Percentiles rank a stretch among this genome's conserved stretches.
phyloP scores from a whole-genome alignment of 2,797 vertebrate species.

The Rhinatrema bivittatum region DNA sequence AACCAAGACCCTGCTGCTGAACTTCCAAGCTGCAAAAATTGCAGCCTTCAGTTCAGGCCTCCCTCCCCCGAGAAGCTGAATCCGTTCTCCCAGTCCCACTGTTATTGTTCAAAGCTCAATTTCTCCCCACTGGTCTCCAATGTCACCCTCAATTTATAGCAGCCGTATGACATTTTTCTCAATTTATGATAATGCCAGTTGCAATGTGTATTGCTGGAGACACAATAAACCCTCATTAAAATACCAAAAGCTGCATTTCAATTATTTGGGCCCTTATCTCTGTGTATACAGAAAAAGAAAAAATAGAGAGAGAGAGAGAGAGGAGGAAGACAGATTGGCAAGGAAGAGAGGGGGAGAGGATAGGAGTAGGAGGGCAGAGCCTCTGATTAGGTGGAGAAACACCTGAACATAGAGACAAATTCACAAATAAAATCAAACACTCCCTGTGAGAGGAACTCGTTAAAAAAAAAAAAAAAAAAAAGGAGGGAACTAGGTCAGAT shows the following conservation, averaged over 20 bases:
- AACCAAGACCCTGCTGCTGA: too few species aligned
- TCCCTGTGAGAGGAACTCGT: neutral
- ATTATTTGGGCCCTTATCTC: constrained; percentile 39
- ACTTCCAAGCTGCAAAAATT: too few species aligned
- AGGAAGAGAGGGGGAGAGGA: accelerated
- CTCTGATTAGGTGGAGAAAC: neutral
- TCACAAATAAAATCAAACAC: neutral
- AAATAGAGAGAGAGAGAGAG: neutral
- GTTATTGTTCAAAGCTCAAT: too few species aligned
- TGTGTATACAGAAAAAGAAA: constrained; percentile 25
- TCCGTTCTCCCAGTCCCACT: accelerated
- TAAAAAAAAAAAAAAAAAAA: too few species aligned
- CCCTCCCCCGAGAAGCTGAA: accelerated
- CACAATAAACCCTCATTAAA: constrained; percentile 32
- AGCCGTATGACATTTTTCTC: neutral
- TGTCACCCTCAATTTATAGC: accelerated
- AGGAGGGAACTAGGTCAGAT: too few species aligned
- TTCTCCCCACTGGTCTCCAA: neutral
- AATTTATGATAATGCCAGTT: constrained; percentile 7
- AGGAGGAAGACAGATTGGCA: neutral
- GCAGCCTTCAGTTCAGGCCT: too few species aligned
- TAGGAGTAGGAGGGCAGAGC: neutral
- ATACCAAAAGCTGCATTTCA: constrained; percentile 22
- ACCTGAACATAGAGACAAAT: neutral
- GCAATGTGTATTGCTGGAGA: constrained; percentile 12